These are phyloP conservation scores for Pachypanchax playfairii DNA, from an alignment of 2,113 vertebrate genomes.

Conservation along the genomic window DNA sequence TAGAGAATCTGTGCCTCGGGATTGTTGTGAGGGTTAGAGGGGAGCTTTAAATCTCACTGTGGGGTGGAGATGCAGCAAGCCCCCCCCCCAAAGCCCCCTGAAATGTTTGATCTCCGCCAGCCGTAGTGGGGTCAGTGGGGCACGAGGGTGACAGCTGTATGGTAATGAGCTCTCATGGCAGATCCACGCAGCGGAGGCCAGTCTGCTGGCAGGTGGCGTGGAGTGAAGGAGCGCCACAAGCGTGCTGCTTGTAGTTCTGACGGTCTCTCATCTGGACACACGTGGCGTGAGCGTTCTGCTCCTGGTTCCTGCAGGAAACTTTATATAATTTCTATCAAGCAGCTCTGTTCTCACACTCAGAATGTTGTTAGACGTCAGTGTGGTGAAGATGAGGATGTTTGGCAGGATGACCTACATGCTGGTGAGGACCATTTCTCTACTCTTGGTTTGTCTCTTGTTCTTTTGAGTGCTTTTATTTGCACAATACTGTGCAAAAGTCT, in stretches of 20 bases:
- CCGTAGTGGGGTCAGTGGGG: slow-evolving; percentile 48
- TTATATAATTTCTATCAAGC: slow-evolving; percentile 15
- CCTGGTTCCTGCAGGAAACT: not conserved
- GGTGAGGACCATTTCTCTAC: slow-evolving; percentile 76
- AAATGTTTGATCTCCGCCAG: slow-evolving; percentile 58
- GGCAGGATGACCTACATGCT: slow-evolving; percentile 76
- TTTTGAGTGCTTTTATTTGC: not conserved
- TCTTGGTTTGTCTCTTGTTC: not conserved
- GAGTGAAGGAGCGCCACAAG: slow-evolving; percentile 51
- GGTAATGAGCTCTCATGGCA: slow-evolving; percentile 64
- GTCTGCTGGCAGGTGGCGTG: slow-evolving; percentile 16
- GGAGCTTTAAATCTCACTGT: slow-evolving; percentile 59
- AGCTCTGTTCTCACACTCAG: not conserved
- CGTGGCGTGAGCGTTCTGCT: not conserved
- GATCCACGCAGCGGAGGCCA: not conserved
- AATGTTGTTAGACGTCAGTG: slow-evolving; percentile 68
- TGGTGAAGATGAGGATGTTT: slow-evolving; percentile 85
- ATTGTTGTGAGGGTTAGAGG: slow-evolving; percentile 24
- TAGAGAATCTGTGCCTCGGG: slow-evolving; percentile 20
- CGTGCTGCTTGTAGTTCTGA: slow-evolving; percentile 7
- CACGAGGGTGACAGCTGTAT: slow-evolving; percentile 75
- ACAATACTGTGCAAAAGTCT: not conserved
- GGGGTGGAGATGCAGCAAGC: slow-evolving; percentile 8
- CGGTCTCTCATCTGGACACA: slow-evolving; percentile 10
- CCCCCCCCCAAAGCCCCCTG: not conserved